A percentile compares a stretch with the other conserved stretches of the same genome.
These are phyloP conservation scores for Lepidurus arcticus DNA, from an alignment of 1,140 invertebrate genomes.

Conservation along the genomic window DNA sequence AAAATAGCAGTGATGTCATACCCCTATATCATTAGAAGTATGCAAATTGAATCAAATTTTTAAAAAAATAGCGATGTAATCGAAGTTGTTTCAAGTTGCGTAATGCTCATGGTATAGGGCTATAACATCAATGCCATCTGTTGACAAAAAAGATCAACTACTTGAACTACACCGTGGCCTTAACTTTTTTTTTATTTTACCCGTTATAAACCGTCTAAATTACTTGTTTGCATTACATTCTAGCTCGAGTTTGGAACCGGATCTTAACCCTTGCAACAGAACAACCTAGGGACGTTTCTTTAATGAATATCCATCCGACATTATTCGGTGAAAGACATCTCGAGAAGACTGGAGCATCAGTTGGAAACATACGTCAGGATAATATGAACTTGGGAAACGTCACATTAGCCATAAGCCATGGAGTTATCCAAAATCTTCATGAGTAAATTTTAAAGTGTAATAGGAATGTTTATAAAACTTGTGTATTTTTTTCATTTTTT, in stretches of 20 bases:
- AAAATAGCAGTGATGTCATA: too few species aligned
- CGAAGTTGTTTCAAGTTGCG: too few species aligned
- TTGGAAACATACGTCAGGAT: constrained; percentile 62
- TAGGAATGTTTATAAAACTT: background rate
- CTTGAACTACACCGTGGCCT: background rate
- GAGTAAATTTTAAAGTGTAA: constrained; percentile 42
- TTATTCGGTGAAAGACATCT: constrained; percentile 72
- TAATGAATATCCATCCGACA: constrained; percentile 60
- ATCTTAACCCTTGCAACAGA: constrained; percentile 55
- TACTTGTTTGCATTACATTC: constrained; percentile 39
- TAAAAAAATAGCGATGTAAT: too few species aligned
- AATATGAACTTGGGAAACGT: constrained; percentile 67
- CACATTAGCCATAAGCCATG: constrained; percentile 66
- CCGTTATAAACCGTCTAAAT: constrained; percentile 25
- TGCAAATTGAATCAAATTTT: too few species aligned
- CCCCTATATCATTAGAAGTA: too few species aligned
- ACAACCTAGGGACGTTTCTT: constrained; percentile 50
- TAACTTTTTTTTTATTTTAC: background rate
- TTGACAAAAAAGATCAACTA: too few species aligned
- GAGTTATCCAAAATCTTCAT: constrained; percentile 71
- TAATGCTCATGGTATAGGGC: too few species aligned
- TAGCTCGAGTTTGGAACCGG: constrained; percentile 72
- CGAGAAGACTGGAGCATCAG: constrained; percentile 55
- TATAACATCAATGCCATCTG: too few species aligned
- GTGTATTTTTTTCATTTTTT: background rate